These are phyloP conservation scores for Silurus asotus DNA, from an alignment of 2,113 vertebrate species.

Conservation along the genomic window DNA sequence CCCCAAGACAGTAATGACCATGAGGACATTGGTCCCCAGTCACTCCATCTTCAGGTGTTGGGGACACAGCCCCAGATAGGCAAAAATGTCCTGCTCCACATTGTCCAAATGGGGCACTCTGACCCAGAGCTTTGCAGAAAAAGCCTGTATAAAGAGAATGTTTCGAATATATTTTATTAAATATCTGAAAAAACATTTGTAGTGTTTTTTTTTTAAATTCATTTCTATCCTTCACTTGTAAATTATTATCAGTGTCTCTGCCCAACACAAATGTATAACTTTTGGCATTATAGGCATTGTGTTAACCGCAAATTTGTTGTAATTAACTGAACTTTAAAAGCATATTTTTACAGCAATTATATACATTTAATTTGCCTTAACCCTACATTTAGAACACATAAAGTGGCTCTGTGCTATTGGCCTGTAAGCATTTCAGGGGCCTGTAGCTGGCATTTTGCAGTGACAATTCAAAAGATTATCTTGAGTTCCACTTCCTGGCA, in stretches of 20 bases:
- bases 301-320: too few relatives aligned
- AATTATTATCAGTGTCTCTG: not conserved
- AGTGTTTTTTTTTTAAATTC: not conserved
- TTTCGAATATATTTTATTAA: not conserved
- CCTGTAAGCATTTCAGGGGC: too few relatives aligned
- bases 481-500: too few relatives aligned
- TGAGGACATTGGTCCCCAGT: conserved; percentile 74
- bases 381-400: too few relatives aligned
- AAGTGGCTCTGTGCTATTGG: too few relatives aligned
- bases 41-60: conserved; percentile 69
- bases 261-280: not conserved
- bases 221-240: not conserved
- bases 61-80: conserved; percentile 63
- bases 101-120: conserved; percentile 65
- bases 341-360: too few relatives aligned
- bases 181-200: not conserved
- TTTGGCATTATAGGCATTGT: not conserved
- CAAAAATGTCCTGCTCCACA: conserved; percentile 81
- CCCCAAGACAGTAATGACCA: conserved; percentile 80
- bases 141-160: conserved; percentile 65
- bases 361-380: too few relatives aligned
- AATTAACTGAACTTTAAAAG: too few relatives aligned
- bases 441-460: too few relatives aligned
- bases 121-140: conserved; percentile 74
- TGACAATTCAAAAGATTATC: too few relatives aligned